Percentiles rank a stretch among this genome's conserved stretches.
phyloP scores from a whole-genome alignment of 2,797 vertebrate species.

The Sebastiscus tertius region DNA sequence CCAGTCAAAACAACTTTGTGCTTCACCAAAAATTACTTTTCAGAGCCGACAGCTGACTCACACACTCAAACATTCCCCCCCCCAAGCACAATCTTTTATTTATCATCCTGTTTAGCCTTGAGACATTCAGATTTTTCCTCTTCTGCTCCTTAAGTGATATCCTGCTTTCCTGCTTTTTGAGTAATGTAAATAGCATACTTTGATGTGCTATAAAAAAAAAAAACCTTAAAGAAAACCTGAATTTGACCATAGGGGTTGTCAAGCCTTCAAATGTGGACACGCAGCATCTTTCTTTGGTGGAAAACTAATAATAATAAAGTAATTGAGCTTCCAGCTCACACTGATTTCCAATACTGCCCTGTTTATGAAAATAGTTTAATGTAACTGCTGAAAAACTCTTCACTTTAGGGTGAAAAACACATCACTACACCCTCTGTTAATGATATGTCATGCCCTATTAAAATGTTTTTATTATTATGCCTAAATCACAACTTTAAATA shows the following conservation, averaged over 20 bases:
- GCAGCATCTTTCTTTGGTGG: neutral
- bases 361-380: neutral
- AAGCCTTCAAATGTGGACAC: neutral
- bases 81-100: slow-evolving; percentile 3
- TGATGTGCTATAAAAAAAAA: neutral
- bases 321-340: neutral
- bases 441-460: neutral
- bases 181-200: neutral
- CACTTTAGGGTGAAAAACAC: neutral
- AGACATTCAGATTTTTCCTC: neutral
- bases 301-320: neutral
- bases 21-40: slow-evolving; percentile 10
- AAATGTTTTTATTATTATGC: neutral
- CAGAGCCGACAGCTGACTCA: slow-evolving; percentile 14
- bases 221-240: neutral
- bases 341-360: neutral
- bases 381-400: neutral
- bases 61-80: neutral
- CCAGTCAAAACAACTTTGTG: neutral
- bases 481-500: neutral
- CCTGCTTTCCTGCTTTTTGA: neutral
- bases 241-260: neutral
- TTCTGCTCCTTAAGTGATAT: neutral
- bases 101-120: neutral
- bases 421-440: neutral